These are phyloP conservation scores for Pristionchus japonicus DNA, from an alignment of 2,888 invertebrate genomes.

Conservation along the genomic window DNA sequence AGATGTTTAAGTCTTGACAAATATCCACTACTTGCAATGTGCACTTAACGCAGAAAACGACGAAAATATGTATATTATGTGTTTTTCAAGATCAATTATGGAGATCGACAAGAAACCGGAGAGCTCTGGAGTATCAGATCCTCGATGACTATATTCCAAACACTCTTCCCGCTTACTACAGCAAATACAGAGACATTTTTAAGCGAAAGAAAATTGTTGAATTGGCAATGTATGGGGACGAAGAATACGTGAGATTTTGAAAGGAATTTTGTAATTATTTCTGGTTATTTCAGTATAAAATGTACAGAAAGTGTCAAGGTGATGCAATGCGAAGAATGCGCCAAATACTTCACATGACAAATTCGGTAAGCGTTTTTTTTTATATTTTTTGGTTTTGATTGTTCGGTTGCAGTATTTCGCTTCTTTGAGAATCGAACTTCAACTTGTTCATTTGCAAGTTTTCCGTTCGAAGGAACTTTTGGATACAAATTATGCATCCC, in stretches of 20 bases:
- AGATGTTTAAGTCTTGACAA: background rate
- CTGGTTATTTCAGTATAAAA: background rate
- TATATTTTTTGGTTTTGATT: background rate
- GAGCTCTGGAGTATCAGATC: background rate
- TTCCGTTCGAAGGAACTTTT: too few species aligned
- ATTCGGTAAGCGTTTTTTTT: background rate
- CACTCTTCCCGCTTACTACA: background rate
- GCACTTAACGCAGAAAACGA: too few species aligned
- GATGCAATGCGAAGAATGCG: background rate
- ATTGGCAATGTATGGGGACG: constrained; percentile 2
- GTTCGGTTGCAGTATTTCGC: too few species aligned
- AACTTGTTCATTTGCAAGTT: background rate
- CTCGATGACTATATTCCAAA: background rate
- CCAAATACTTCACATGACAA: background rate
- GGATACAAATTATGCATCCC: background rate
- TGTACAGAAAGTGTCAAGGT: background rate
- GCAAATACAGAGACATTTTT: background rate
- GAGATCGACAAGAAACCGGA: background rate
- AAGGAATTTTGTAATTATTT: background rate
- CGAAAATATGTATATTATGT: background rate
- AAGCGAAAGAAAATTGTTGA: background rate
- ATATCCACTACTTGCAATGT: too few species aligned
- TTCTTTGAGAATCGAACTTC: background rate
- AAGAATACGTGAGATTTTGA: background rate
- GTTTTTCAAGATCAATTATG: background rate